Base-by-base conservation (phyloP, 2,888 invertebrate species). In the Ennomos fuscantarius region DNA sequence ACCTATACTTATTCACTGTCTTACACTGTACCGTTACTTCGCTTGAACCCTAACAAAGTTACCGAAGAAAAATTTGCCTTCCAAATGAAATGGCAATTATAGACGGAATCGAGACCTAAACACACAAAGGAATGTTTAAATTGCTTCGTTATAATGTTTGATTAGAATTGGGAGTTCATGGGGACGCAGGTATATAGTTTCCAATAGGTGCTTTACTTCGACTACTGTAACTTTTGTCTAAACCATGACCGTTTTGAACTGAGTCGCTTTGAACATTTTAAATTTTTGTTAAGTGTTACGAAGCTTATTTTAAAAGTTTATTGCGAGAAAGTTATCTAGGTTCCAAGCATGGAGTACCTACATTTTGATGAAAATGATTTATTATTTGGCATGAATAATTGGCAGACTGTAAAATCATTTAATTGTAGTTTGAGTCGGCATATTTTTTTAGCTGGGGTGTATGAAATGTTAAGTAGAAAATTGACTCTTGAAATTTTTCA, bases 61-160 rank as follows among this genome's bases (percentile, higher is more conserved):
- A 45, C 44, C 11, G 13, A 49, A 60, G 50, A 63, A 55, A 60
- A 60, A 47, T 51, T 60, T 55, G 54, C 49, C 55, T 57, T 58
- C 33, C 53, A 47, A 56, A 57, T 57, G 49, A 60, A 62, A 53
- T 51, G 48, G 53, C 60, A 60, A 63, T 62, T 62, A 53, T 48
- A 47, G 60, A 49, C 49, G 55, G 60, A 59, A 49, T 54, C 8
- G 31, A 37, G 51, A 36, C 58, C 62, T 64, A 53, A 66, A 61
- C 64, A 62, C 60, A 64, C 64, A 64, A 54, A 48, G 53, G 48
- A 33, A 53, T 49, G 50, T 56, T 55, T 53, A 61, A 64, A 66
- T 66, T 66, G 66, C 62, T 66, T 66, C 64, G 66, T 66, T 66
- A 66, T 55, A 62, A 62, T 62, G 66, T 62, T 66, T 62, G 62